Base-by-base conservation (phyloP, 2,797 vertebrate species). In the Arrhamphus sclerolepis region DNA sequence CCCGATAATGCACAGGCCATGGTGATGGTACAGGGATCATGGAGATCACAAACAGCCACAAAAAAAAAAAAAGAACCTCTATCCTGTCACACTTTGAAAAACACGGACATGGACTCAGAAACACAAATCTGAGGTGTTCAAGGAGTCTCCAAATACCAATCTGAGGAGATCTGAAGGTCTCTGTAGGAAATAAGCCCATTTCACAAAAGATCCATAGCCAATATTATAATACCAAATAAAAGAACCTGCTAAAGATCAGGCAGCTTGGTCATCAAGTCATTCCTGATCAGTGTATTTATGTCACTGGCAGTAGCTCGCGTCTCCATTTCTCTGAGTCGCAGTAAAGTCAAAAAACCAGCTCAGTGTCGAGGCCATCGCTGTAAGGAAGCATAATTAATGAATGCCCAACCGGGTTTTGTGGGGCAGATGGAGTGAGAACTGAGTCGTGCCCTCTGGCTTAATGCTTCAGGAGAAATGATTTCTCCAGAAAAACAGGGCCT, bases 381-480 rank as follows among this genome's bases (percentile, higher is more conserved):
- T 69, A 64, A 68, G 75, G 72, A 75, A 72, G 58, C 64, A 78
- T 87, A 84, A 89, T 89, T 87, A 88, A 89, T 89, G 80, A 85
- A 57, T 81, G 71, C 71, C 77, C 40, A 75, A 80, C 62, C 39
- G 65, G 74, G 57, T 59, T 70, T 63, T 70, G 62, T 46, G 52
- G 62, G 58, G 78, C 82, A 88, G 80, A 88, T 83, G 86, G 82
- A 89, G 53, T 61, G 64, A 86, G 66, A 75, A 73, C 75, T 67
- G 69, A 82, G 79, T 71, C 71, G 82, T 71, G 66, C 74, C 73
- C 81, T 80, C 82, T 76, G 74, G 83, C 79, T 83, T 77, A 72
- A 78, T 82, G 84, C 82, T 84, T 70, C 67, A 75, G 78, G 82
- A 77, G 66, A 83, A 64, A 22, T 82, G 82, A 84, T 77, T 78